phyloP scores from a whole-genome alignment of 2,888 invertebrate genomes.

The Hypolimnas misippus region DNA sequence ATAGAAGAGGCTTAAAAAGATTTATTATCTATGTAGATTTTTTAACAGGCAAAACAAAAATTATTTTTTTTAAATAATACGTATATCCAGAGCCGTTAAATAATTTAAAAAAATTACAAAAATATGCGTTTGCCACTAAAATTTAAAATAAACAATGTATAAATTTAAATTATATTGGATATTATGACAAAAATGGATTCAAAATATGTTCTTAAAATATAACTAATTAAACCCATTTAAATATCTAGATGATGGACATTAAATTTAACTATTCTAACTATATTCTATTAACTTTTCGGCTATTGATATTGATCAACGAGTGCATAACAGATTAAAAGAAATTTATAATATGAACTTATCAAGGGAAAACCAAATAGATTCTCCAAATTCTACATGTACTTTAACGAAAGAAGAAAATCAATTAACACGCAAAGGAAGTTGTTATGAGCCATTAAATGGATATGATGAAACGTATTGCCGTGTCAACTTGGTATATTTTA shows the following conservation, averaged over 20 bases:
- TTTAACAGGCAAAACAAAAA: too few relatives aligned
- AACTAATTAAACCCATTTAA: too few relatives aligned
- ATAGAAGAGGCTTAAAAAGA: too few relatives aligned
- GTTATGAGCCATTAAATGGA: conserved; percentile 34
- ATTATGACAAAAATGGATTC: too few relatives aligned
- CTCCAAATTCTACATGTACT: not conserved
- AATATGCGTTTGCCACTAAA: too few relatives aligned
- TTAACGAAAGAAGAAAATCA: conserved; percentile 11
- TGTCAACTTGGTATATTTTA: conserved; percentile 34
- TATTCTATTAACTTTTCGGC: not conserved
- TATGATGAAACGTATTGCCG: conserved; percentile 48
- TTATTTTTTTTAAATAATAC: too few relatives aligned
- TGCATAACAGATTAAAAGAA: not conserved
- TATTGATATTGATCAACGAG: not conserved
- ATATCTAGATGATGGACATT: not conserved
- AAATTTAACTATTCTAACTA: not conserved
- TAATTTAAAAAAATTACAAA: too few relatives aligned
- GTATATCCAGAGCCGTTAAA: too few relatives aligned
- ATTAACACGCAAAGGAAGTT: conserved; percentile 7
- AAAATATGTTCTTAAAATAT: too few relatives aligned
- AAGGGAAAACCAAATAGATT: not conserved
- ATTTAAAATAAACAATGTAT: not conserved
- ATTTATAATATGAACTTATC: conserved; percentile 1
- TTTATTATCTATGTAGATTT: too few relatives aligned
- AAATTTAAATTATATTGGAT: not conserved